Evolutionary conservation across 2,113 vertebrate species (phyloP).

Genomic region (Nothobranchius furzeri): DNA sequence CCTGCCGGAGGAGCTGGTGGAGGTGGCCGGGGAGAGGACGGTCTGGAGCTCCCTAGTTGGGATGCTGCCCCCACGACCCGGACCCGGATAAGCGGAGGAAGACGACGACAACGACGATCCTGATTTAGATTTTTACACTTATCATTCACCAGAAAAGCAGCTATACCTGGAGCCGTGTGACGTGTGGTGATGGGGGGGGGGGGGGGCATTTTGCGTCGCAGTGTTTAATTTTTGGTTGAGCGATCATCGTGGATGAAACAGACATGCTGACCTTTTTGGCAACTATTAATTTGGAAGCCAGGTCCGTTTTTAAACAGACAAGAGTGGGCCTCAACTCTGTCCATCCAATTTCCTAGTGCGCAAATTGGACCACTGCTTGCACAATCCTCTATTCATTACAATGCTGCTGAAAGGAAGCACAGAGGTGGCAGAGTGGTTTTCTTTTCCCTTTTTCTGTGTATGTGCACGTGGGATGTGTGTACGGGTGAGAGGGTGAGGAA

Average conservation of each 20-base stretch:
- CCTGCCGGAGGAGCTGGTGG: too few species aligned
- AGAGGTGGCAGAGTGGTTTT: constrained; percentile 85
- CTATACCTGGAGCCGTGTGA: background rate
- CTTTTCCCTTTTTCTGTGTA: constrained; percentile 71
- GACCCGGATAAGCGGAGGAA: too few species aligned
- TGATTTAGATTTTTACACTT: background rate
- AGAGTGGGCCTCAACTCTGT: constrained; percentile 83
- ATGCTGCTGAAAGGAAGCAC: constrained; percentile 88
- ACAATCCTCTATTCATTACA: constrained; percentile 98
- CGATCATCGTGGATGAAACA: constrained; percentile 78
- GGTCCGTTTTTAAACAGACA: constrained; percentile 93
- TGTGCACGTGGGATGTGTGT: constrained; percentile 41
- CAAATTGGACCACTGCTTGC: constrained; percentile 90
- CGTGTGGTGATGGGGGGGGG: constrained; percentile 31
- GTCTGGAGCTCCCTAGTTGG: too few species aligned
- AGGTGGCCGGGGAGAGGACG: too few species aligned
- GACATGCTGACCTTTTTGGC: constrained; percentile 90
- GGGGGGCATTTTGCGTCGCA: constrained; percentile 42
- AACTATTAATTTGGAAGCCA: constrained; percentile 86
- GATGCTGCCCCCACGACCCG: too few species aligned
- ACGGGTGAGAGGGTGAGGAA: constrained; percentile 10
- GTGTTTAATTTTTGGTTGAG: constrained; percentile 82
- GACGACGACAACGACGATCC: background rate
- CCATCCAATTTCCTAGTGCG: constrained; percentile 89
- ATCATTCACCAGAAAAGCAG: background rate